Conservation (phyloP, 2,113 vertebrate species). For the Gallinago jamesoni region DNA sequence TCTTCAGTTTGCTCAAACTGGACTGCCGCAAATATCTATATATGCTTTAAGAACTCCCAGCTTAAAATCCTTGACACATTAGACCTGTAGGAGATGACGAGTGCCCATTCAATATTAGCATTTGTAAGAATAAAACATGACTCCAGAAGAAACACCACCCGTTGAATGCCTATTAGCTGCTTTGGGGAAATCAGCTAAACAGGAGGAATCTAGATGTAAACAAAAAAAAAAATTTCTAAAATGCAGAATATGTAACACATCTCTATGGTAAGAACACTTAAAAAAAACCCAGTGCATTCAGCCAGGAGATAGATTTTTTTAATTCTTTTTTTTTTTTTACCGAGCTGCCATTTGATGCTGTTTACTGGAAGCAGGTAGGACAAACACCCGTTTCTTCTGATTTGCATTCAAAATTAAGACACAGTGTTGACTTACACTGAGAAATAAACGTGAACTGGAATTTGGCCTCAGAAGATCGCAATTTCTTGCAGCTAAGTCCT, state of each 20-base stretch:
- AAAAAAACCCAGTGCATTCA: not conserved
- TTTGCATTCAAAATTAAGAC: not conserved
- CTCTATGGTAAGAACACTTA: not conserved
- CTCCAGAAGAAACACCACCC: not conserved
- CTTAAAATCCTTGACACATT: not conserved
- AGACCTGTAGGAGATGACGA: not conserved
- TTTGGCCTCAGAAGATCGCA: not conserved
- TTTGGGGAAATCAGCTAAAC: not conserved
- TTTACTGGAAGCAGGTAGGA: not conserved
- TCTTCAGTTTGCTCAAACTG: not conserved
- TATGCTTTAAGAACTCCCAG: not conserved
- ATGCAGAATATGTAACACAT: not conserved
- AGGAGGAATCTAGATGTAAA: not conserved
- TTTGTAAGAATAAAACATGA: not conserved
- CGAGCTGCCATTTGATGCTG: not conserved
- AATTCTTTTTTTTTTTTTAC: not conserved
- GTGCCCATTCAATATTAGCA: not conserved
- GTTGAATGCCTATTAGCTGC: not conserved
- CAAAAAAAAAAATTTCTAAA: not conserved
- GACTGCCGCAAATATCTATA: not conserved
- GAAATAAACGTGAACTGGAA: not conserved
- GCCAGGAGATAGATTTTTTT: not conserved
- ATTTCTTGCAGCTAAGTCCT: not conserved
- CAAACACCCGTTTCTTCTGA: not conserved
- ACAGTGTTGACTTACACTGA: not conserved